These are phyloP conservation scores for Agrochola lychnidis DNA, from an alignment of 2,888 invertebrate genomes.

Conservation along the genomic window DNA sequence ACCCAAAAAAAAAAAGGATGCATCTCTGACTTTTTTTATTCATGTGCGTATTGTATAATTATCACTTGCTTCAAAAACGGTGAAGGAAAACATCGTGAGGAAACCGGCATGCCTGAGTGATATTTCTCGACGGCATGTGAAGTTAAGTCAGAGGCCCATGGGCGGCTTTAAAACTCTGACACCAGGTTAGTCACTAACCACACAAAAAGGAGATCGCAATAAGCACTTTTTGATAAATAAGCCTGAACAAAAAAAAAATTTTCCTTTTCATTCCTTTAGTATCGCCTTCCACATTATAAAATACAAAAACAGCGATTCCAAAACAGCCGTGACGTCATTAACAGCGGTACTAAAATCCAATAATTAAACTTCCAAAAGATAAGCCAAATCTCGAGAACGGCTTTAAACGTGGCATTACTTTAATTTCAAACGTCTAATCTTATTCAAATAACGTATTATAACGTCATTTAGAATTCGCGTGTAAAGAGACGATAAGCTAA, in stretches of 20 bases:
- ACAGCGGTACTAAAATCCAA: slow-evolving; percentile 55
- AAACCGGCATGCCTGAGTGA: too few species aligned
- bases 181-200: too few species aligned
- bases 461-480: slow-evolving; percentile 74
- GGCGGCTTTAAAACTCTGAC: too few species aligned
- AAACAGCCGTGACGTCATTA: slow-evolving; percentile 42
- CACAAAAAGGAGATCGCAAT: too few species aligned
- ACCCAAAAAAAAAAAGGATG: too few species aligned
- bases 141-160: too few species aligned
- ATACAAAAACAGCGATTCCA: slow-evolving; percentile 19
- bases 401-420: slow-evolving; percentile 60
- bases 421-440: slow-evolving; percentile 68
- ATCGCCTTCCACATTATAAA: not conserved
- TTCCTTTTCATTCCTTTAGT: not conserved
- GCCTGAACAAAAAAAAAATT: not conserved
- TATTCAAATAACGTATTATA: slow-evolving; percentile 76
- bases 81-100: too few species aligned
- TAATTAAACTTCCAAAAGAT: slow-evolving; percentile 64
- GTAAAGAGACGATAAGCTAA: slow-evolving; percentile 74
- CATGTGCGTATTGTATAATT: too few species aligned
- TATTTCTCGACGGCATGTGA: too few species aligned
- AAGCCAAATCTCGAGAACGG: slow-evolving; percentile 59
- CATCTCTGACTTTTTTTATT: too few species aligned
- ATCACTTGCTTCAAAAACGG: too few species aligned
- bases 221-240: too few species aligned